Percentiles rank a stretch among this genome's conserved stretches.
phyloP scores from a whole-genome alignment of 2,797 vertebrate genomes.

The Spondyliosoma cantharus region DNA sequence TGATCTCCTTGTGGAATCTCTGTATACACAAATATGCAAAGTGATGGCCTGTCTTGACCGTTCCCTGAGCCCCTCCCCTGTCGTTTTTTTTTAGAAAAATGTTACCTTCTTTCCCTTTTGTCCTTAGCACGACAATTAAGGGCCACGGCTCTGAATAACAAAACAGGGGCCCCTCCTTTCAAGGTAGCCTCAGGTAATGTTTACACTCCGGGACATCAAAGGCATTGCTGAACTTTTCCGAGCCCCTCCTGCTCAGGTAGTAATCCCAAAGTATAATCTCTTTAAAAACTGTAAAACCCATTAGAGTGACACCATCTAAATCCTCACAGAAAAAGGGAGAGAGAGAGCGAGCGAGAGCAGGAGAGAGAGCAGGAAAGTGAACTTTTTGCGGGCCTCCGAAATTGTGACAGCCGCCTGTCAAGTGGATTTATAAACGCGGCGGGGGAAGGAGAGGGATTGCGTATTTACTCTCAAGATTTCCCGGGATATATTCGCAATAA shows the following conservation, averaged over 20 bases:
- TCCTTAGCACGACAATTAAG: slow-evolving; percentile 83
- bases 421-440: slow-evolving; percentile 53
- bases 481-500: slow-evolving; percentile 69
- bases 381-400: slow-evolving; percentile 45
- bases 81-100: slow-evolving; percentile 76
- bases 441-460: slow-evolving; percentile 40
- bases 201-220: slow-evolving; percentile 85
- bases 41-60: slow-evolving; percentile 54
- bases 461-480: slow-evolving; percentile 77
- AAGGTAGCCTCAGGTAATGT: slow-evolving; percentile 86
- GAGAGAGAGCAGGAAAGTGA: slow-evolving; percentile 39
- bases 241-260: slow-evolving; percentile 84
- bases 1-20: slow-evolving; percentile 49
- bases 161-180: slow-evolving; percentile 80
- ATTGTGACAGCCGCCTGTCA: slow-evolving; percentile 64
- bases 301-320: slow-evolving; percentile 85
- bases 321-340: slow-evolving; percentile 61
- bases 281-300: slow-evolving; percentile 86
- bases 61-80: slow-evolving; percentile 58
- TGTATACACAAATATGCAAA: slow-evolving; percentile 69
- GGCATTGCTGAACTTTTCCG: slow-evolving; percentile 84
- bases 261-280: slow-evolving; percentile 86
- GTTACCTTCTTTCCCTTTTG: slow-evolving; percentile 80
- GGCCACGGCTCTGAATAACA: slow-evolving; percentile 84
- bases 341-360: not conserved